These are phyloP conservation scores for Tokudaia tokunoshimensis DNA, from an alignment of 2,797 vertebrate species.

Conservation along the genomic window DNA sequence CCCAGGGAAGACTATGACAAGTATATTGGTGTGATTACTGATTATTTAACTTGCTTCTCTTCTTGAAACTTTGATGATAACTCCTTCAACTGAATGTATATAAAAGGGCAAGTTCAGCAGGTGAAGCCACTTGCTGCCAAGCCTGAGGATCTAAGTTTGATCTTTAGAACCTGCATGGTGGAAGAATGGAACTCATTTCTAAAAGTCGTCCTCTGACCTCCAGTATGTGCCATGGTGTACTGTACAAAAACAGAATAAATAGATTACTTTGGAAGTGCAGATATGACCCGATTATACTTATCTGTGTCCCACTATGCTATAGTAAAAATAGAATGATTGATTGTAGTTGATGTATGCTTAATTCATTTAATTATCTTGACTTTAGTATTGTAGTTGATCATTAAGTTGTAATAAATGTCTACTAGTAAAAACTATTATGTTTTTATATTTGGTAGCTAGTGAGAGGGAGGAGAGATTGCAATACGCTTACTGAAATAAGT, in stretches of 20 bases:
- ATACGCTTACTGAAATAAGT: constrained; percentile 44
- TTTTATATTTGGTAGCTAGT: constrained; percentile 50
- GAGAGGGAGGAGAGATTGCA: constrained; percentile 67
- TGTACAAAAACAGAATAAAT: neutral
- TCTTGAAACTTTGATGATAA: constrained; percentile 21
- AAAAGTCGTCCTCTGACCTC: neutral
- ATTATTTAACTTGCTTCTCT: constrained; percentile 33
- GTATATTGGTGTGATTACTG: neutral
- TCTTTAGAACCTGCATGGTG: neutral
- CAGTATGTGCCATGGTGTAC: neutral
- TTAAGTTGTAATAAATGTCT: constrained; percentile 48
- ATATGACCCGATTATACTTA: neutral
- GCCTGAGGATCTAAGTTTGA: neutral
- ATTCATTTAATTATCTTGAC: constrained; percentile 63
- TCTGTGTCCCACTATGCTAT: neutral
- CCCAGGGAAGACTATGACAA: neutral
- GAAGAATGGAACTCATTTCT: neutral
- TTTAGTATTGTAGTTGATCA: neutral
- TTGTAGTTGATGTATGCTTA: neutral
- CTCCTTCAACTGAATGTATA: neutral
- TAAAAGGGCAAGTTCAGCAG: neutral
- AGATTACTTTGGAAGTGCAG: neutral
- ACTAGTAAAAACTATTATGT: constrained; percentile 41
- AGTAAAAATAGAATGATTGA: constrained; percentile 21
- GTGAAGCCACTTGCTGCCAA: neutral